These are phyloP conservation scores for Acomys russatus DNA, from an alignment of 2,797 vertebrate genomes.

Conservation along the genomic window DNA sequence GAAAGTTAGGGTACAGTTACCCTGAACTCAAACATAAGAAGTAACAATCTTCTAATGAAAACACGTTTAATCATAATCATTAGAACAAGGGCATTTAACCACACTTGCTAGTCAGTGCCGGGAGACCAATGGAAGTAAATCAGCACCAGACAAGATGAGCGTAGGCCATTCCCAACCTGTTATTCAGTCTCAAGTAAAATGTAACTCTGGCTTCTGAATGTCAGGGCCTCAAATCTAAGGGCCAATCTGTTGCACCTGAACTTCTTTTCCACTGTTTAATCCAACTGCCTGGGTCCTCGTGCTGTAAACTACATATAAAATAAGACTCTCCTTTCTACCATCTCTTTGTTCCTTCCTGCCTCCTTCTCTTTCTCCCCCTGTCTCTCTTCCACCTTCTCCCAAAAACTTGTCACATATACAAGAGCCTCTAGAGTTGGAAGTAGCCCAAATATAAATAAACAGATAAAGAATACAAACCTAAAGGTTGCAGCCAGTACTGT, in stretches of 20 bases:
- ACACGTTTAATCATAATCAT: background rate
- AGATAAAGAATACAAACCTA: background rate
- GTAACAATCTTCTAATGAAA: constrained; percentile 53
- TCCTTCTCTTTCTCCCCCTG: background rate
- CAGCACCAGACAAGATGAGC: constrained; percentile 27
- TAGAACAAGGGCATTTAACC: constrained; percentile 19
- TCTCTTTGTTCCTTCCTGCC: background rate
- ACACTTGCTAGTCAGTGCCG: constrained; percentile 36
- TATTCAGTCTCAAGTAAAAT: constrained; percentile 69
- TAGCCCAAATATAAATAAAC: background rate
- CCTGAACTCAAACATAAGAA: constrained; percentile 30
- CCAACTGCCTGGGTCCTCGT: background rate
- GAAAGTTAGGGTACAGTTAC: background rate
- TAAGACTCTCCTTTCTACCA: background rate
- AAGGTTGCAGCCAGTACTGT: background rate
- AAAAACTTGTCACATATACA: background rate
- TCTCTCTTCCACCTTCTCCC: background rate
- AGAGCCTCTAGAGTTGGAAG: background rate
- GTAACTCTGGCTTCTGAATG: constrained; percentile 42
- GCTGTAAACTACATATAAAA: background rate
- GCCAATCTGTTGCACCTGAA: constrained; percentile 2
- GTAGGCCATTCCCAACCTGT: constrained; percentile 43
- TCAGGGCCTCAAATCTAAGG: constrained; percentile 47
- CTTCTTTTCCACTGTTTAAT: constrained; percentile 19
- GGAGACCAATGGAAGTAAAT: constrained; percentile 58